These are phyloP conservation scores for Bicyclus anynana DNA, from an alignment of 1,140 invertebrate genomes.

Conservation along the genomic window DNA sequence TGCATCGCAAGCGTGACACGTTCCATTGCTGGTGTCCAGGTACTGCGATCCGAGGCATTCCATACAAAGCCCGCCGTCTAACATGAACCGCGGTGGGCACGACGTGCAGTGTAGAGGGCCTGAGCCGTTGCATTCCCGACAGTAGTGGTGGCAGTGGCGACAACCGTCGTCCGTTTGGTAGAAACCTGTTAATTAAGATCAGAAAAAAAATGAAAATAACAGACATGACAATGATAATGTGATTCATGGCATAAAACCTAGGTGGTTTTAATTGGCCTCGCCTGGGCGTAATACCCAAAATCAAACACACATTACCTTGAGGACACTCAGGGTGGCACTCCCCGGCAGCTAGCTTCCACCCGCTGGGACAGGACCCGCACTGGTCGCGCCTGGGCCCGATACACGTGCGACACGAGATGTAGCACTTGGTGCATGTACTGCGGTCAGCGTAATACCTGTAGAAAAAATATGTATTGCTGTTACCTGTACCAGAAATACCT, in stretches of 20 bases:
- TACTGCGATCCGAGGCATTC: constrained; percentile 85
- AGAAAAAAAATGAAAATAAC: not conserved
- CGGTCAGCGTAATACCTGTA: constrained; percentile 89
- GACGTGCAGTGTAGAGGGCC: constrained; percentile 85
- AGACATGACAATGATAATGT: not conserved
- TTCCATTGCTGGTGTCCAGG: constrained; percentile 82
- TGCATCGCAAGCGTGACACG: constrained; percentile 82
- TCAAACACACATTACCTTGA: too few relatives aligned
- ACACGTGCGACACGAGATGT: constrained; percentile 90
- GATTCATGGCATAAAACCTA: too few relatives aligned
- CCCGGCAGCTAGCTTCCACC: constrained; percentile 87
- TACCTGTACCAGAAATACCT: too few relatives aligned
- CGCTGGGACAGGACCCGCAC: constrained; percentile 87
- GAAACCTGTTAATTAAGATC: constrained; percentile 73
- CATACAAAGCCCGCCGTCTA: constrained; percentile 85
- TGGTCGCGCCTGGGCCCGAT: constrained; percentile 86
- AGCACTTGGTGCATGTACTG: constrained; percentile 88
- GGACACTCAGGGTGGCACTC: constrained; percentile 91
- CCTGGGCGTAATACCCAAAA: too few relatives aligned
- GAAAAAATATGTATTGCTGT: not conserved
- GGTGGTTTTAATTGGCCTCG: too few relatives aligned
- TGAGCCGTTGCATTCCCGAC: constrained; percentile 87
- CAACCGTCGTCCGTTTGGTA: constrained; percentile 82
- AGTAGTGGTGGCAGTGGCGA: constrained; percentile 90
- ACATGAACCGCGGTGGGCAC: constrained; percentile 84